phyloP scores from a whole-genome alignment of 2,113 vertebrate genomes.

The Chaenocephalus aceratus region DNA sequence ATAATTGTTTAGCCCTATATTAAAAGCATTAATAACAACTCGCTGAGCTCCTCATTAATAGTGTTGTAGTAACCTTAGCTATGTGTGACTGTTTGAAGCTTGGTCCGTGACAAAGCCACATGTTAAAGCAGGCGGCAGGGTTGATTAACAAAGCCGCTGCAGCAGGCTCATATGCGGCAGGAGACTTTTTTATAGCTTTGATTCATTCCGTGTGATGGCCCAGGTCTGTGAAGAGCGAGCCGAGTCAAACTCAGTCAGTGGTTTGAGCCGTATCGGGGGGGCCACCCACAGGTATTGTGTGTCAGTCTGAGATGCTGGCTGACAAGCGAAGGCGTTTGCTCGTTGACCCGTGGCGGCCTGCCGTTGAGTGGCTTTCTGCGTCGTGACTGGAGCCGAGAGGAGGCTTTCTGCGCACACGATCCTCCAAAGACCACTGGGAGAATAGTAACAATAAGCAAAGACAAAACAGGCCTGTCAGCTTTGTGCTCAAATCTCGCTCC shows the following conservation, averaged over 20 bases:
- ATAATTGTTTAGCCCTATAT: not conserved
- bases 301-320: constrained; percentile 60
- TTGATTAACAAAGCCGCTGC: no score
- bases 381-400: constrained; percentile 43
- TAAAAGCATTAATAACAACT: not conserved
- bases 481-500: constrained; percentile 24
- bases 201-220: constrained; percentile 38
- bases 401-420: constrained; percentile 12
- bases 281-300: constrained; percentile 51
- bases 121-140: not conserved
- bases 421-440: constrained; percentile 38
- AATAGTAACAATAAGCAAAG: constrained; percentile 37
- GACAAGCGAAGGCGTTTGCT: constrained; percentile 75
- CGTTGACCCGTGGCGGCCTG: constrained; percentile 69
- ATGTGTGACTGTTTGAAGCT: not conserved
- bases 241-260: constrained; percentile 24
- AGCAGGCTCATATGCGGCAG: not conserved
- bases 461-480: constrained; percentile 51
- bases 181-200: constrained; percentile 18
- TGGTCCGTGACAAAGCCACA: constrained; percentile 7
- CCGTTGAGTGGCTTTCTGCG: constrained; percentile 57
- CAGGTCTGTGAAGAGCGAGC: constrained; percentile 30
- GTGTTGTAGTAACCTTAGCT: not conserved
- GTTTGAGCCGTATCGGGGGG: constrained; percentile 24
- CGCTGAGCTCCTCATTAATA: constrained; percentile 17